Percentiles rank a stretch among this genome's conserved stretches.
Conservation (phyloP, 1,140 invertebrate genomes). For the Linepithema humile region DNA sequence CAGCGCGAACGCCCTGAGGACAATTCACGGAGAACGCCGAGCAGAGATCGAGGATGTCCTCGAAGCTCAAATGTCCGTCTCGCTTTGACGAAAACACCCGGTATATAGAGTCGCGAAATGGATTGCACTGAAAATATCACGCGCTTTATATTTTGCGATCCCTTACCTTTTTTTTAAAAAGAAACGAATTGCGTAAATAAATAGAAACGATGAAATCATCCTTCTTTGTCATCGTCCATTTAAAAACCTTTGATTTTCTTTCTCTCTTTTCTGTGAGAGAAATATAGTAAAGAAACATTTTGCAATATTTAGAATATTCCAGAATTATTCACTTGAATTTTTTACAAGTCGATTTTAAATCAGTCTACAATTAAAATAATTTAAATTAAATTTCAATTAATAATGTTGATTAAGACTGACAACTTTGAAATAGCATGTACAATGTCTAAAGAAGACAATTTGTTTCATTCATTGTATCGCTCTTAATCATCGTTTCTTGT, state of each 20-base stretch:
- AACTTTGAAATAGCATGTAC: not conserved
- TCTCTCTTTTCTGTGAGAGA: not conserved
- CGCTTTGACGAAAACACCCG: slow-evolving; percentile 89
- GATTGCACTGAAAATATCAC: slow-evolving; percentile 87
- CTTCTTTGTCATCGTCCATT: not conserved
- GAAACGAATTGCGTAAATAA: not conserved
- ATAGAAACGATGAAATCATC: not conserved
- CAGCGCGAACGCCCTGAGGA: slow-evolving; percentile 88
- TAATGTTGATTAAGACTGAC: not conserved
- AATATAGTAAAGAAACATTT: not conserved
- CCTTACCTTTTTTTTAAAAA: not conserved
- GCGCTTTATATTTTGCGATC: not conserved
- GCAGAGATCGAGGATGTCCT: slow-evolving; percentile 90
- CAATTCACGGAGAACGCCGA: slow-evolving; percentile 90
- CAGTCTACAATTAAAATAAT: not conserved
- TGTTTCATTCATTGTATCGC: not conserved
- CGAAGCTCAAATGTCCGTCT: slow-evolving; percentile 88
- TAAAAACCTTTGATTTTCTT: not conserved
- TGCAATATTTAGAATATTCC: not conserved
- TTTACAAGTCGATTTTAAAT: not conserved
- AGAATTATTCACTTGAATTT: not conserved
- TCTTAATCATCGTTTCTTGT: not conserved
- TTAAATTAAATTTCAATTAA: not conserved
- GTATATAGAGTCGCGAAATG: slow-evolving; percentile 89
- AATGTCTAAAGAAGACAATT: not conserved